Percentiles rank a stretch among this genome's conserved stretches.
Conservation (phyloP, 2,797 vertebrate species). For the Loriculus beryllinus region DNA sequence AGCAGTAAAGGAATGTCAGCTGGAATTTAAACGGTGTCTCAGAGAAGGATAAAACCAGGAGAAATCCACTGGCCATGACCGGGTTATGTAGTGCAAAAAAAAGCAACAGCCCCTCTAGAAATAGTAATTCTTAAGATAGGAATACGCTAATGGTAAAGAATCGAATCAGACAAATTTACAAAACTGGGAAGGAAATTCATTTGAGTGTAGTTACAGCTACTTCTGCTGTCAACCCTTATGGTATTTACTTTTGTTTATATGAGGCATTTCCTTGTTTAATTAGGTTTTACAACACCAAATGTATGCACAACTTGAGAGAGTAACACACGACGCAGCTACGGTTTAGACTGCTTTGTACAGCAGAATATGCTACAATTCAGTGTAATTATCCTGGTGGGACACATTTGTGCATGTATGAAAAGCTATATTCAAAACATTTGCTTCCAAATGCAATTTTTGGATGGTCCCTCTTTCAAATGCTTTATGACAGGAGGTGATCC, state of each 20-base stretch:
- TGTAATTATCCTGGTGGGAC: not conserved
- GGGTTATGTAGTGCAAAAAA: not conserved
- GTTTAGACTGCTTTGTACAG: not conserved
- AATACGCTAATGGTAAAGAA: not conserved
- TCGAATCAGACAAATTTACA: not conserved
- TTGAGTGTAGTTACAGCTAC: not conserved
- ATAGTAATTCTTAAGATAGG: not conserved
- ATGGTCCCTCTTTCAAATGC: not conserved
- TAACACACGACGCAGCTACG: not conserved
- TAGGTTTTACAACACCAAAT: not conserved
- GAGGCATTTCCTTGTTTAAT: not conserved
- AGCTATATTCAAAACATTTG: not conserved
- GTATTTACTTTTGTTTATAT: constrained; percentile 15
- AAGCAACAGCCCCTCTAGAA: not conserved
- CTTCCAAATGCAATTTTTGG: not conserved
- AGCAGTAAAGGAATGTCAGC: not conserved
- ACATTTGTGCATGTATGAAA: not conserved
- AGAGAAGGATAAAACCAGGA: not conserved
- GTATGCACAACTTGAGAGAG: not conserved
- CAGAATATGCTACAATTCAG: not conserved
- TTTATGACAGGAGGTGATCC: not conserved
- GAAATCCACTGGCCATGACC: not conserved
- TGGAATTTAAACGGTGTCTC: not conserved
- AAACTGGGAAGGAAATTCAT: not conserved
- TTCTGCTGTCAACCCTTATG: not conserved